phyloP scores from a whole-genome alignment of 2,113 vertebrate genomes.

The Serinus canaria region DNA sequence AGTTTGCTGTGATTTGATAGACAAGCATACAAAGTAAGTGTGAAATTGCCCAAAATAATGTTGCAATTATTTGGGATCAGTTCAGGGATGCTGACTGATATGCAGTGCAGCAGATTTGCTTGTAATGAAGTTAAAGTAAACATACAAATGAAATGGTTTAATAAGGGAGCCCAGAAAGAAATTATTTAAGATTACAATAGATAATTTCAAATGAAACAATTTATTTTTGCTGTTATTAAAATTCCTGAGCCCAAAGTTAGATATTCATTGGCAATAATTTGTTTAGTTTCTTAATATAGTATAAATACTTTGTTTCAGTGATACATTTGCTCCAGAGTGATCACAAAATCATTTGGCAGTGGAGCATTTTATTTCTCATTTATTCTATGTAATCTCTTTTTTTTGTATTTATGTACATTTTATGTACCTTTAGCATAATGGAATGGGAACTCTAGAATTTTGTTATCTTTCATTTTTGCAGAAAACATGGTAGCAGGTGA shows the following conservation, averaged over 20 bases:
- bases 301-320: background rate
- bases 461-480: background rate
- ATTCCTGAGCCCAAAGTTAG: background rate
- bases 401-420: background rate
- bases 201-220: background rate
- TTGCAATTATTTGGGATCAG: background rate
- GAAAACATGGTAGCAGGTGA: background rate
- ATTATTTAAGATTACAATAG: background rate
- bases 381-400: background rate
- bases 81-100: background rate
- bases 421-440: background rate
- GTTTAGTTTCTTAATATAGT: background rate
- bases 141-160: background rate
- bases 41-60: background rate
- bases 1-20: background rate
- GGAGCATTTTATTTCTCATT: background rate
- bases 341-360: background rate
- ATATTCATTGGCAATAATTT: background rate
- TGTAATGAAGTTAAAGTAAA: background rate
- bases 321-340: background rate
- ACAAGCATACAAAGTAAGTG: background rate
- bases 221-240: background rate
- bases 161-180: background rate
- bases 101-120: background rate
- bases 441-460: background rate